Base-by-base conservation (phyloP, 2,113 vertebrate genomes). In the Thomomys bottae region DNA sequence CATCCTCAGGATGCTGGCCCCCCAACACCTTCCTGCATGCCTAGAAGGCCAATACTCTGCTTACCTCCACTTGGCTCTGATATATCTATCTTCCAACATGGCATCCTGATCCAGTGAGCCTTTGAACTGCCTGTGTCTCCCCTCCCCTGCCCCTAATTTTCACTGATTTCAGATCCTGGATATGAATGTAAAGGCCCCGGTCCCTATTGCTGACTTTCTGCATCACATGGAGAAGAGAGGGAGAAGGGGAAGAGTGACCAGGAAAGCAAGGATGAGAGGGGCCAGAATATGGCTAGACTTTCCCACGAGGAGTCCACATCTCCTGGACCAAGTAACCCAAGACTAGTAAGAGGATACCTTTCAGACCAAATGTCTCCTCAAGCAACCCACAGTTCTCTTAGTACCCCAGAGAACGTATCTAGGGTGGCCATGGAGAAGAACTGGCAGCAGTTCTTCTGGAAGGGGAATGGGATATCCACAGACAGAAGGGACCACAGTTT, bases 201-300 rank as follows among this genome's bases (percentile, higher is more conserved):
- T n/a, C 68, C 34, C 83, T 94, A 98, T 93, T 85, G 8, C 97
- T 98, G 54, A 97, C 87, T 98, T 98, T 36, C 97, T 98, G 77
- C 98, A 98, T 88, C 96, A 98, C 72, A 98, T 98, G 98, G 96
- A 95, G 90, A 98, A 98, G 54, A 97, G 98, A 87, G 98, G 98
- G 98, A 98, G 68, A 98, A 97, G 30, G 61, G 8, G 1, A 14
- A 34, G 85, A 30, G 57, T 17, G 0, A 34, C 34, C 26, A 68
- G 6, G 17, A 34, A 36, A 71, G 38, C 38, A 45, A 94, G 78
- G 87, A 26, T 21, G 12, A 80, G 36, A 72, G 26, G 12, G 26
- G 9, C 70, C 42, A n/a, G 63, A n/a, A 64, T 87, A 63, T 28
- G 81, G 76, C 34, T 80, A 66, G 30, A 57, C 28, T 38, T 61